Percentiles rank a stretch among this genome's conserved stretches.
Conservation (phyloP, 2,888 invertebrate species). For the Microctonus aethiopoides region DNA sequence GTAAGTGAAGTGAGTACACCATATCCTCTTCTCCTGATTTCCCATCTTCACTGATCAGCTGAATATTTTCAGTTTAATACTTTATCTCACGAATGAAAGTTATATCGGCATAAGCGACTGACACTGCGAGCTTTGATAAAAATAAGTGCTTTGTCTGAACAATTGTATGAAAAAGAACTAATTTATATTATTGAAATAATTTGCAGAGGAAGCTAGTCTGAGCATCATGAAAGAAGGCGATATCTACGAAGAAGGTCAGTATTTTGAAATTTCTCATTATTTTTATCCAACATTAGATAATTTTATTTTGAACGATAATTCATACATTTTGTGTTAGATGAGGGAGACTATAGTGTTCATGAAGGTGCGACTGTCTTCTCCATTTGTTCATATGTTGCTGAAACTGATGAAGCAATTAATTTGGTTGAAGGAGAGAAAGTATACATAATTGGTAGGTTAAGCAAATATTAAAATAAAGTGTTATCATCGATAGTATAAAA, state of each 20-base stretch:
- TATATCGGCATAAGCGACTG: conserved; percentile 58
- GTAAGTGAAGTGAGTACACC: conserved; percentile 48
- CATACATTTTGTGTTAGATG: conserved; percentile 49
- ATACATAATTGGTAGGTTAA: conserved; percentile 77
- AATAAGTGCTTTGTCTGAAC: not conserved
- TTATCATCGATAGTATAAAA: not conserved
- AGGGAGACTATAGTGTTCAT: conserved; percentile 69
- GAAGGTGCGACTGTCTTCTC: conserved; percentile 85
- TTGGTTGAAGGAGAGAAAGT: conserved; percentile 91
- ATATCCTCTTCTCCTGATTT: conserved; percentile 29
- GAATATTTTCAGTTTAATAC: not conserved
- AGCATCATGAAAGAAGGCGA: conserved; percentile 78
- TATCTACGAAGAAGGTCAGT: conserved; percentile 70
- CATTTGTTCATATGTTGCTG: conserved; percentile 86
- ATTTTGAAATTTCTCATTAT: conserved; percentile 13
- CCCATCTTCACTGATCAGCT: conserved; percentile 7
- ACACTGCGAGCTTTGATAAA: conserved; percentile 26
- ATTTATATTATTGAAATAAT: conserved; percentile 16
- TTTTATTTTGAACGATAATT: conserved; percentile 12
- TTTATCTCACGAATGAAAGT: conserved; percentile 51
- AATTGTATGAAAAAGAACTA: not conserved
- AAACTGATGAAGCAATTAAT: conserved; percentile 88
- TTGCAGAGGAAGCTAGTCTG: conserved; percentile 78
- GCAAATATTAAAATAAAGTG: not conserved
- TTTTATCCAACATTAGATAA: conserved; percentile 13